Evolutionary conservation across 2,888 invertebrate species (phyloP).

Genomic region (Drosophila parthenogenetica): DNA sequence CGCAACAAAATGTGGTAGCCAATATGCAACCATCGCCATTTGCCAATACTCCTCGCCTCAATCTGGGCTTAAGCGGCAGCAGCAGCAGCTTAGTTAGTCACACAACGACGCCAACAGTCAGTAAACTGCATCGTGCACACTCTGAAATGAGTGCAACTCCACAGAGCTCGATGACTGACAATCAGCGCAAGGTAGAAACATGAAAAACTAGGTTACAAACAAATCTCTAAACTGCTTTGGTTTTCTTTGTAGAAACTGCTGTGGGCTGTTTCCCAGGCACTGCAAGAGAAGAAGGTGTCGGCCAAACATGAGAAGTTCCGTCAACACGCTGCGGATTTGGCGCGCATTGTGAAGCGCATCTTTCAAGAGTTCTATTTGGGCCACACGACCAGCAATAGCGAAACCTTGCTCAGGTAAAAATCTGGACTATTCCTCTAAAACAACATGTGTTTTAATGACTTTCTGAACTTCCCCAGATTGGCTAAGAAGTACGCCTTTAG

Average conservation of each 20-base stretch:
- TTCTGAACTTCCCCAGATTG: constrained; percentile 85
- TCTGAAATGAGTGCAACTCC: constrained; percentile 74
- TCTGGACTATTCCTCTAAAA: neutral
- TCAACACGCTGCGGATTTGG: constrained; percentile 89
- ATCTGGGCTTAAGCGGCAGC: constrained; percentile 59
- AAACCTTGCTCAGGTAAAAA: constrained; percentile 89
- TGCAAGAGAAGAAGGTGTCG: constrained; percentile 89
- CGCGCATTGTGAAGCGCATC: constrained; percentile 88
- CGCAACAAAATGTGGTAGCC: constrained; percentile 14
- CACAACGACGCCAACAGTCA: constrained; percentile 56
- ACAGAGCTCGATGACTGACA: constrained; percentile 80
- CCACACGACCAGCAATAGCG: constrained; percentile 91
- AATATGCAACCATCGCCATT: constrained; percentile 16
- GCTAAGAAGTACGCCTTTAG: constrained; percentile 88
- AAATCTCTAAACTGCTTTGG: neutral
- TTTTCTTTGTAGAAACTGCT: constrained; percentile 88
- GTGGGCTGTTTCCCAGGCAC: constrained; percentile 92
- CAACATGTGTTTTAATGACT: neutral
- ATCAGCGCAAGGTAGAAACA: constrained; percentile 80
- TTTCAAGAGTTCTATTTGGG: constrained; percentile 87
- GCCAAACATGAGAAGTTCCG: constrained; percentile 89
- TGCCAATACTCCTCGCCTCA: constrained; percentile 25
- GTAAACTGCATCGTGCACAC: constrained; percentile 70
- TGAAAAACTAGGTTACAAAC: neutral
- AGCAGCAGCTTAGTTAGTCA: constrained; percentile 47